A percentile compares a stretch with the other conserved stretches of the same genome.
These are phyloP conservation scores for Zygogramma bicolorata DNA, from an alignment of 2,888 invertebrate species.

Conservation along the genomic window DNA sequence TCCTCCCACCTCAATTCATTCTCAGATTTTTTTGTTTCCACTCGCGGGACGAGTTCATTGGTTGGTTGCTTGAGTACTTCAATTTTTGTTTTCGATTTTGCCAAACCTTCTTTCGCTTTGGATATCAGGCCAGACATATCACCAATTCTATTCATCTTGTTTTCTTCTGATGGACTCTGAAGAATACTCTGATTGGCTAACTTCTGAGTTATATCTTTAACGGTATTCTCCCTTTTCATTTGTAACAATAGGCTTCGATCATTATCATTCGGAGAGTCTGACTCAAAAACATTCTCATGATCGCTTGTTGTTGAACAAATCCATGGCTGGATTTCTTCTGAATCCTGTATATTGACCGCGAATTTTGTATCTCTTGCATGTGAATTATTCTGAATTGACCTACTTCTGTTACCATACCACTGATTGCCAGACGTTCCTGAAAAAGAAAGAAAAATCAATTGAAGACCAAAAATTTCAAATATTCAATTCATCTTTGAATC, in stretches of 20 bases:
- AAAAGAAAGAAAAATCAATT: slow-evolving; percentile 36
- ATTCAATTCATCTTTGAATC: no score
- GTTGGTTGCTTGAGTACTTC: slow-evolving; percentile 81
- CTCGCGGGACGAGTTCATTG: slow-evolving; percentile 72
- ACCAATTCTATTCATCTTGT: slow-evolving; percentile 75
- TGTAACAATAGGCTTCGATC: slow-evolving; percentile 73
- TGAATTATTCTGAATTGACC: slow-evolving; percentile 62
- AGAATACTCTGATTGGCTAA: slow-evolving; percentile 78
- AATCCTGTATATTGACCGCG: slow-evolving; percentile 70
- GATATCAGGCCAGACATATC: slow-evolving; percentile 92
- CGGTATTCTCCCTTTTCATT: slow-evolving; percentile 85
- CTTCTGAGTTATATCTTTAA: slow-evolving; percentile 90
- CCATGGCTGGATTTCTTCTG: slow-evolving; percentile 68
- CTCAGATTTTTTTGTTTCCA: slow-evolving; percentile 87
- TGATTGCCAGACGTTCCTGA: slow-evolving; percentile 73
- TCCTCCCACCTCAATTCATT: slow-evolving; percentile 97
- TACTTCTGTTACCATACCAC: slow-evolving; percentile 73
- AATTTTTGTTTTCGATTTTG: slow-evolving; percentile 86
- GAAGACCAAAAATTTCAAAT: no score
- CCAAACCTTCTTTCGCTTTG: slow-evolving; percentile 89
- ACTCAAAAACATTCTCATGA: slow-evolving; percentile 62
- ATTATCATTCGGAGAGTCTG: slow-evolving; percentile 68
- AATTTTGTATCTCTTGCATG: slow-evolving; percentile 71
- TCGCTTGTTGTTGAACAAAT: slow-evolving; percentile 59
- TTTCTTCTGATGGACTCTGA: slow-evolving; percentile 71